Evolutionary conservation across 2,113 vertebrate genomes (phyloP).

Genomic region (Psilopsiagon aymara): DNA sequence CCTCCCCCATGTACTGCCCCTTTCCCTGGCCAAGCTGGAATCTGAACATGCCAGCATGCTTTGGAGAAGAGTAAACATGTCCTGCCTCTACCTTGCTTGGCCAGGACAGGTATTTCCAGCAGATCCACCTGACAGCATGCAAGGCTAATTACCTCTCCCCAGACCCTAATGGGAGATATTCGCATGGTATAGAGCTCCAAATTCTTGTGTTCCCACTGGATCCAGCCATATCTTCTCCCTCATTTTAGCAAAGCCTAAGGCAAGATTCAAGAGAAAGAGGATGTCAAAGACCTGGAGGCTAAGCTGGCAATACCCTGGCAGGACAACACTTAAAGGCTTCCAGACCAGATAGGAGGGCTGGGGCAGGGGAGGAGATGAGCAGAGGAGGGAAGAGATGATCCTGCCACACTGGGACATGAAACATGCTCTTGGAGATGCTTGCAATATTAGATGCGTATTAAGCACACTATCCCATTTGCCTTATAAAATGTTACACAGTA

Average conservation of each 20-base stretch:
- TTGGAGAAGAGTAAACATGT: neutral
- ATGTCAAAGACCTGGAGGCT: conserved; percentile 29
- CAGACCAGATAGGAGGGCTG: neutral
- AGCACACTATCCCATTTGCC: neutral
- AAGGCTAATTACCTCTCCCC: conserved; percentile 60
- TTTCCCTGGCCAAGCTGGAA: neutral
- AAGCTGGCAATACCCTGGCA: neutral
- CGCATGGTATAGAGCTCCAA: conserved; percentile 31
- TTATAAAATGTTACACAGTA: neutral
- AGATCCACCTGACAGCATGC: conserved; percentile 37
- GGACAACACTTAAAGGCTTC: neutral
- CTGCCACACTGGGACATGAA: neutral
- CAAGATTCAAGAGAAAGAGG: conserved; percentile 56
- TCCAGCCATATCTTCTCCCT: conserved; percentile 61
- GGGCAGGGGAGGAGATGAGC: neutral
- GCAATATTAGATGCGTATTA: neutral
- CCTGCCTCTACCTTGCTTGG: neutral
- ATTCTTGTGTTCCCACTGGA: conserved; percentile 50
- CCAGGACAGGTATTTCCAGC: neutral
- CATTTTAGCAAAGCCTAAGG: conserved; percentile 64
- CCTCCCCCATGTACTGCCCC: neutral
- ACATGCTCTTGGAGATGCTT: neutral
- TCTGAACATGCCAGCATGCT: neutral
- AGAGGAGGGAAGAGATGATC: neutral
- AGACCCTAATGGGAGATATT: conserved; percentile 53